A percentile compares a stretch with the other conserved stretches of the same genome.
These are phyloP conservation scores for Pyrochroa serraticornis DNA, from an alignment of 2,888 invertebrate genomes.

Conservation along the genomic window DNA sequence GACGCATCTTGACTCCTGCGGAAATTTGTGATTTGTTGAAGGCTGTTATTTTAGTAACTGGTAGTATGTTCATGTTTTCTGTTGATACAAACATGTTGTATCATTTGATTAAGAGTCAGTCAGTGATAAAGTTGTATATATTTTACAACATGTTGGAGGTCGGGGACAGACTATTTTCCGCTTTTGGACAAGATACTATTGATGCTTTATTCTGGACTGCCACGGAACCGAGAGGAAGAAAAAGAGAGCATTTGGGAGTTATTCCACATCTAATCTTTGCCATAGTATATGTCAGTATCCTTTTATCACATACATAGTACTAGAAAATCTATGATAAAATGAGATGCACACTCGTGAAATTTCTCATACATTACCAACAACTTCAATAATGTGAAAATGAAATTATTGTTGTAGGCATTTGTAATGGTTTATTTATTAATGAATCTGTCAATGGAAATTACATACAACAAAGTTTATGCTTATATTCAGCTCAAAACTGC, in stretches of 20 bases:
- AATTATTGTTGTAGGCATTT: too few species aligned
- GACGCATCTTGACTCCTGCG: conserved; percentile 77
- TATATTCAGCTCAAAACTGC: too few species aligned
- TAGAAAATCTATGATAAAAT: too few species aligned
- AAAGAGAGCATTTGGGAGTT: conserved; percentile 83
- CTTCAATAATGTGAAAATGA: too few species aligned
- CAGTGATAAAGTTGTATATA: conserved; percentile 98
- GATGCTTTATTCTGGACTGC: conserved; percentile 99
- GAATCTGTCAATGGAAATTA: too few species aligned
- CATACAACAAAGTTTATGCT: too few species aligned
- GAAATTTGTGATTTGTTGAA: conserved; percentile 97
- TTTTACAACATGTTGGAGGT: conserved; percentile 99
- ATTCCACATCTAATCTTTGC: conserved; percentile 92
- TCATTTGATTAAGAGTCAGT: conserved; percentile 95
- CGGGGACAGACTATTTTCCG: conserved; percentile 93
- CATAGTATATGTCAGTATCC: conserved; percentile 93
- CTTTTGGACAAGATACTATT: conserved; percentile 97
- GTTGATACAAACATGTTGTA: conserved; percentile 98
- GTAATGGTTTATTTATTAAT: too few species aligned
- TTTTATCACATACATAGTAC: conserved; percentile 57
- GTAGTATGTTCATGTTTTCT: conserved; percentile 84
- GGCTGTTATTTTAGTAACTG: conserved; percentile 83
- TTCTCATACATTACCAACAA: too few species aligned
- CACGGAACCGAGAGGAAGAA: conserved; percentile 87
- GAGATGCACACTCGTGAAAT: too few species aligned